Evolutionary conservation across 2,113 vertebrate species (phyloP), one percentile per base, ranked within the genome.

Genomic region (Dromas ardeola): DNA sequence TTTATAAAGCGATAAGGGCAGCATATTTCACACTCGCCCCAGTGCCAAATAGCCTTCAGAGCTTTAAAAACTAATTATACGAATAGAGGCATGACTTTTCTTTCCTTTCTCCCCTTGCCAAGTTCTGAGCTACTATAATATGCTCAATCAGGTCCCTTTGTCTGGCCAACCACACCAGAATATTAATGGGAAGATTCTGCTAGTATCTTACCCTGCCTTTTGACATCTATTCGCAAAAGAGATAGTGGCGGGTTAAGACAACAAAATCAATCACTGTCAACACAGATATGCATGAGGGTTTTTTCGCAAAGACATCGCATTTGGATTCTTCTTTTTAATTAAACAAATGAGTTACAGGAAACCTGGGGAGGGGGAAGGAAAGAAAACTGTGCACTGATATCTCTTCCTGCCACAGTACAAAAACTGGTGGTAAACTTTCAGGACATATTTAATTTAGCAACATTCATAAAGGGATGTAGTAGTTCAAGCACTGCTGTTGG

Each of bases 21-120:
- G 65, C 32, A 2, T 56, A 86, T 77, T 83, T 88, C 95, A 93
- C 95, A 84, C 65, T 88, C 61, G 29, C 87, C 88, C 62, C 15
- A 6, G 86, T n/a, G 43, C 96, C 97, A 94, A 97, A 96, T 8
- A 94, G 89, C 96, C 77, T 88, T 97, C 77, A 55, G 95, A 96
- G 97, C 94, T 98, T 97, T 90, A 90, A 96, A 97, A 97, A 69
- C 89, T 97, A 98, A 97, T 97, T 97, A 97, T 63, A 97, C 29
- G 59, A 89, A 76, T 18, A 93, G 45, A 95, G 88, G 86, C 93
- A 79, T 76, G 95, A 91, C 90, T 98, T 88, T 78, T 81, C 73
- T 86, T 86, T 84, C 76, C 80, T 88, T 50, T 73, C 86, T 92
- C 93, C 79, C 94, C 76, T 83, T 43, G 34, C 88, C 96, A 87